Evolutionary conservation across 1,140 invertebrate species (phyloP).

Genomic region (Acromyrmex echinatior): DNA sequence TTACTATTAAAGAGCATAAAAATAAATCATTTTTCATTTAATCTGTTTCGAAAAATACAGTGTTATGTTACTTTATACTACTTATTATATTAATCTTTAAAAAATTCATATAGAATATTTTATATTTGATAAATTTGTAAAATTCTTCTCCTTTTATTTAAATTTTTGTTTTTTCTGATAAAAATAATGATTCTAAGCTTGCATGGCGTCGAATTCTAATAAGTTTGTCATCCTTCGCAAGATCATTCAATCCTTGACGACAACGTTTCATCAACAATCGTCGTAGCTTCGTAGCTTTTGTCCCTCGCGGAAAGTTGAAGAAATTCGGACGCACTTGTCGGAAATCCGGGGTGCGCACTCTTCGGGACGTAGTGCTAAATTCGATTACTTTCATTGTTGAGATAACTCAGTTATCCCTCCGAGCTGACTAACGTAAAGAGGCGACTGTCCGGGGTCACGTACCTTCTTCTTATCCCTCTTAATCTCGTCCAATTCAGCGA

Average conservation of each 20-base stretch:
- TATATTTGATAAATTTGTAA: background rate
- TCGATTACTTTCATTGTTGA: slow-evolving; percentile 86
- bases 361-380: slow-evolving; percentile 84
- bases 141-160: background rate
- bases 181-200: background rate
- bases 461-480: slow-evolving; percentile 82
- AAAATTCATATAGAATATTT: background rate
- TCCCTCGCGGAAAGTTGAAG: slow-evolving; percentile 42
- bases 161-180: background rate
- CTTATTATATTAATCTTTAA: background rate
- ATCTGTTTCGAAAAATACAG: background rate
- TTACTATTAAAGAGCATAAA: background rate
- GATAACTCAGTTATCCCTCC: slow-evolving; percentile 84
- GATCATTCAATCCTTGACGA: slow-evolving; percentile 68
- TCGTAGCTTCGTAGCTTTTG: slow-evolving; percentile 57
- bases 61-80: background rate
- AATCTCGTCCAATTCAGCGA: slow-evolving; percentile 80
- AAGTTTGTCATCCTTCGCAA: background rate
- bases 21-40: background rate
- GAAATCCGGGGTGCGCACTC: slow-evolving; percentile 75
- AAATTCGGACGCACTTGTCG: slow-evolving; percentile 76
- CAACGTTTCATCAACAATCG: slow-evolving; percentile 68
- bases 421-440: slow-evolving; percentile 81
- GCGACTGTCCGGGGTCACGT: slow-evolving; percentile 82
- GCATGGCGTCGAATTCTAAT: background rate